Evolutionary conservation across 2,888 invertebrate species (phyloP).

Genomic region (Protonemura montana): DNA sequence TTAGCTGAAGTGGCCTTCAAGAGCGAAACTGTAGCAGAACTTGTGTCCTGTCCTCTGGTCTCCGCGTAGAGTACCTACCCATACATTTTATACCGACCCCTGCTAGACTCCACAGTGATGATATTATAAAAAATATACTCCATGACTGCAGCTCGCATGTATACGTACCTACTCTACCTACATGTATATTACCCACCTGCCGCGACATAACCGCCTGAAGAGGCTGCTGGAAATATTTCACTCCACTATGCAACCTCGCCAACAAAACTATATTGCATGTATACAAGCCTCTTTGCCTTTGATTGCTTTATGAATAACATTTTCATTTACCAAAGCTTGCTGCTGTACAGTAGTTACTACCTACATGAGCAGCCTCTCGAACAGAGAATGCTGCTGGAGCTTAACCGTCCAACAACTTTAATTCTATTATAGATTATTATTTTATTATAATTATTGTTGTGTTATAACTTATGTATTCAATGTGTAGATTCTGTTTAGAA

Average conservation of each 20-base stretch:
- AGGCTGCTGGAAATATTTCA: not conserved
- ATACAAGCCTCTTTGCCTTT: slow-evolving; percentile 25
- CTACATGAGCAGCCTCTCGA: not conserved
- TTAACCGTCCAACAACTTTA: not conserved
- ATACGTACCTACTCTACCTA: not conserved
- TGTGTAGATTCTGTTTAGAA: not conserved
- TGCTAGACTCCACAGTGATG: not conserved
- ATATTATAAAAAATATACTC: not conserved
- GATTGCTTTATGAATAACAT: slow-evolving; percentile 23
- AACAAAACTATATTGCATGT: slow-evolving; percentile 15
- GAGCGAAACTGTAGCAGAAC: not conserved
- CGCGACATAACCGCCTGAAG: not conserved
- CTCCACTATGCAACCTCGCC: not conserved
- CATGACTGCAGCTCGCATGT: not conserved
- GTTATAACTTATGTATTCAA: not conserved
- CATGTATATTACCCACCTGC: not conserved
- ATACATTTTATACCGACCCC: not conserved
- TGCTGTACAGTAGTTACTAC: not conserved
- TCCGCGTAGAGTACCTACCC: not conserved
- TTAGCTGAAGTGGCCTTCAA: not conserved
- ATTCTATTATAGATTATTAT: not conserved
- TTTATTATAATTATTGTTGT: not conserved
- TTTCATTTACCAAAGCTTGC: not conserved
- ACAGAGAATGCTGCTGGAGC: not conserved
- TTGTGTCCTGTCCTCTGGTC: not conserved